Evolutionary conservation across 2,888 invertebrate genomes (phyloP), one percentile per base, ranked within the genome.

Genomic region (Coelopa pilipes): DNA sequence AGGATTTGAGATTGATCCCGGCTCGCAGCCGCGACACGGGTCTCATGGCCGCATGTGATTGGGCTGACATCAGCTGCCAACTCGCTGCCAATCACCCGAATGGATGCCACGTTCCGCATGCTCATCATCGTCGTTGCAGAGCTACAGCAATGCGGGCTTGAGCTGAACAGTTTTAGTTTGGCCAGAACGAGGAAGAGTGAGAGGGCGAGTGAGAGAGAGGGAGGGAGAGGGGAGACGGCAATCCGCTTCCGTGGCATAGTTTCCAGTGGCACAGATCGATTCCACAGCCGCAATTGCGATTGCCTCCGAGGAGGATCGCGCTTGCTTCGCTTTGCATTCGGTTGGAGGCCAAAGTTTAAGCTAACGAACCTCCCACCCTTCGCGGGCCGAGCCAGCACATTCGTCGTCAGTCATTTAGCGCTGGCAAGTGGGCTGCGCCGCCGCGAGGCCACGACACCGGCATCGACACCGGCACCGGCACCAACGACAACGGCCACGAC

Each of bases 41-140:
- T 34, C 34, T 47, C 46, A 4, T 17, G 63, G 45, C 17, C 62
- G 45, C 62, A 62, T 63, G 63, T 63, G 45, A 62, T 62, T 62
- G 15, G 45, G 17, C 34, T 21, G 62, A 47, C 63, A 47, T 46
- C 46, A 63, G 63, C 46, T 63, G 63, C 63, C 63, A 63, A 47
- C 63, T 63, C 46, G 63, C 63, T 63, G 63, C 46, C 63, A 63
- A 63, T 63, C 63, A 63, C n/a, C n/a, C 11, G 47, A 46, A 15
- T 19, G 19, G 46, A n/a, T 63, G 45, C 13, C 34, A 34, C 7
- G 5, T 24, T 47, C 17, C 0, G 15, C 17, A 63, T 34, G 46
- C 45, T 12, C 17, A 45, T 12, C 63, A 46, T 34, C 63, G 45
- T 11, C 13, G n/a, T 45, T 46, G 13, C 45, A 63, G 12, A 12